Percentiles rank a stretch among this genome's conserved stretches.
Conservation (phyloP, 2,113 vertebrate species). For the Catharus fuscescens region DNA sequence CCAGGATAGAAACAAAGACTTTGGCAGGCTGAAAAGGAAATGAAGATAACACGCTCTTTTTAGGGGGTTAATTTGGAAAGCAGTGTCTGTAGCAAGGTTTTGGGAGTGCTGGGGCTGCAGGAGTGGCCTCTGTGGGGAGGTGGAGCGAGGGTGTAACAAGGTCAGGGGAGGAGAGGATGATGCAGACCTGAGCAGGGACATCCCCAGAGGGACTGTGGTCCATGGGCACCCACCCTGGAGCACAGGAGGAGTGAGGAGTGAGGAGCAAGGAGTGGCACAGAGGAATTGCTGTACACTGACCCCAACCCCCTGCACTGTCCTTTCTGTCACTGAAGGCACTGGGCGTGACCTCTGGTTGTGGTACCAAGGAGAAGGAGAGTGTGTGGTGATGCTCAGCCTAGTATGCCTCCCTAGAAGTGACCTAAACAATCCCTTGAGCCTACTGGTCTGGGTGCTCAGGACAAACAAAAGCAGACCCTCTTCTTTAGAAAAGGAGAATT, state of each 20-base stretch:
- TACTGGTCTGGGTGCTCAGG: background rate
- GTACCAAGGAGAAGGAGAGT: background rate
- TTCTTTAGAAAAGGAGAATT: background rate
- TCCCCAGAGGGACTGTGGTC: background rate
- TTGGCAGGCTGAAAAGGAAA: background rate
- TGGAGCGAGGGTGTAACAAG: rapidly evolving
- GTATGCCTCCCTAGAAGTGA: background rate
- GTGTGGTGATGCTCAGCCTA: background rate
- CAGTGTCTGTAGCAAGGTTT: background rate
- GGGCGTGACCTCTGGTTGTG: background rate
- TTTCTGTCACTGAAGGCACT: background rate
- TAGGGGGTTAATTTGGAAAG: background rate
- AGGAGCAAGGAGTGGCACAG: background rate
- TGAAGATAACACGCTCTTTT: rapidly evolving
- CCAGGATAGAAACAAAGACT: background rate
- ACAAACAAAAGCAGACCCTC: background rate
- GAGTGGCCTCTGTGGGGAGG: background rate
- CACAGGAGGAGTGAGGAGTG: background rate
- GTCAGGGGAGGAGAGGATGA: background rate
- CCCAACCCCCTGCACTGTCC: rapidly evolving
- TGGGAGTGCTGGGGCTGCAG: background rate
- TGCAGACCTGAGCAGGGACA: background rate
- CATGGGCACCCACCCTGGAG: rapidly evolving
- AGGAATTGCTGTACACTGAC: background rate
- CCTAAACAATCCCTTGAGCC: background rate